Percentiles rank a stretch among this genome's conserved stretches.
Conservation (phyloP, 2,888 invertebrate genomes). For the Perithous albicinctus region DNA sequence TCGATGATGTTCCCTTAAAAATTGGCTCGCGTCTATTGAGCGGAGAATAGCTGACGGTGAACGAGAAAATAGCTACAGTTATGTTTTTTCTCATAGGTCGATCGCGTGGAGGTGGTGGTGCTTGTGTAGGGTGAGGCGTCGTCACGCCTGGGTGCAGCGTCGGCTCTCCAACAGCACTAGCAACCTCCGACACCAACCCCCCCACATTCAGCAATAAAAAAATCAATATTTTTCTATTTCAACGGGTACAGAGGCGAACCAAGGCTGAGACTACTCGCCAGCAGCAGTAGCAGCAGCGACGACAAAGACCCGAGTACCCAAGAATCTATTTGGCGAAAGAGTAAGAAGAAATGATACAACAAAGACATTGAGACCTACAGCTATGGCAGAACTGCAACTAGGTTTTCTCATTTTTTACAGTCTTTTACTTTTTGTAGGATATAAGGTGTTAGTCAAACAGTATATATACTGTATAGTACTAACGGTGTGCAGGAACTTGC, state of each 20-base stretch:
- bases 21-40: constrained; percentile 47
- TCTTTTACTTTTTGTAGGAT: neutral
- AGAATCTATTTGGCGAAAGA: constrained; percentile 4
- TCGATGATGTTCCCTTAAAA: constrained; percentile 45
- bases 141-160: constrained; percentile 42
- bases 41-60: constrained; percentile 46
- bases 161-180: constrained; percentile 26
- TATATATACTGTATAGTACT: neutral
- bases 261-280: constrained; percentile 13
- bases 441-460: neutral
- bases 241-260: constrained; percentile 4
- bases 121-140: constrained; percentile 32
- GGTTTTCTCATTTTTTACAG: neutral
- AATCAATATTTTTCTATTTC: constrained; percentile 52
- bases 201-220: constrained; percentile 33
- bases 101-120: constrained; percentile 8
- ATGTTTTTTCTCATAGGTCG: constrained; percentile 33
- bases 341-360: constrained; percentile 1
- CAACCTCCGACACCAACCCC: constrained; percentile 9
- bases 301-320: constrained; percentile 3
- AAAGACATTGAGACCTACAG: neutral
- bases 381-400: neutral
- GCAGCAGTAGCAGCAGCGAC: constrained; percentile 1
- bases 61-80: constrained; percentile 28
- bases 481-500: neutral